Evolutionary conservation across 2,888 invertebrate genomes (phyloP).

Genomic region (Syrphus vitripennis): DNA sequence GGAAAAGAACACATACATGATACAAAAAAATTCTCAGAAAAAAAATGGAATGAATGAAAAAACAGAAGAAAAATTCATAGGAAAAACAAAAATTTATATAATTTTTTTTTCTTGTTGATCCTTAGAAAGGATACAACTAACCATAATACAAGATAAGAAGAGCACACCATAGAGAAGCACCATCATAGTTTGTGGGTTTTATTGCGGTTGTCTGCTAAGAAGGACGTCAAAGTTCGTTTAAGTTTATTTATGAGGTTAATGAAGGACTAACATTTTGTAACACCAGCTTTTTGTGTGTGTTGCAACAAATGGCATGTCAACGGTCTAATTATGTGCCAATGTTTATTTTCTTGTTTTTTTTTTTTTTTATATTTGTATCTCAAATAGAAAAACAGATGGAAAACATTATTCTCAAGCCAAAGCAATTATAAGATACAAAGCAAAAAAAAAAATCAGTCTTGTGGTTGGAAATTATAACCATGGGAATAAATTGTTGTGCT

Average conservation of each 20-base stretch:
- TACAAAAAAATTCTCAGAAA: background rate
- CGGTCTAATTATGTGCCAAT: constrained; percentile 4
- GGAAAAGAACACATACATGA: background rate
- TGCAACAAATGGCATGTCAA: constrained; percentile 14
- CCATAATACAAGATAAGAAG: background rate
- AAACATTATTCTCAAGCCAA: background rate
- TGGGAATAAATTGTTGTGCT: background rate
- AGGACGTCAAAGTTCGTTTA: constrained; percentile 19
- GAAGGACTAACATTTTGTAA: constrained; percentile 13
- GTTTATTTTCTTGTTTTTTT: background rate
- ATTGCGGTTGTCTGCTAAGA: background rate
- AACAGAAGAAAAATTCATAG: background rate
- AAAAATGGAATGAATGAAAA: background rate
- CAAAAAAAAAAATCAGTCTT: background rate
- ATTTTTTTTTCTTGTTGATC: background rate
- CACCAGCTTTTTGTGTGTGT: background rate
- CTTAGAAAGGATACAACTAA: background rate
- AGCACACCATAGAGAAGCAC: background rate
- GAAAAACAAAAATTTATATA: background rate
- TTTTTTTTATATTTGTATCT: no score
- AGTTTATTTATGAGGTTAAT: constrained; percentile 15
- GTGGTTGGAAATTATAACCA: background rate
- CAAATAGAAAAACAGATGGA: background rate
- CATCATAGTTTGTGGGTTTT: background rate
- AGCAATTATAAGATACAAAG: background rate